Conservation (phyloP, 2,797 vertebrate genomes). For the Acipenser oxyrinchus region DNA sequence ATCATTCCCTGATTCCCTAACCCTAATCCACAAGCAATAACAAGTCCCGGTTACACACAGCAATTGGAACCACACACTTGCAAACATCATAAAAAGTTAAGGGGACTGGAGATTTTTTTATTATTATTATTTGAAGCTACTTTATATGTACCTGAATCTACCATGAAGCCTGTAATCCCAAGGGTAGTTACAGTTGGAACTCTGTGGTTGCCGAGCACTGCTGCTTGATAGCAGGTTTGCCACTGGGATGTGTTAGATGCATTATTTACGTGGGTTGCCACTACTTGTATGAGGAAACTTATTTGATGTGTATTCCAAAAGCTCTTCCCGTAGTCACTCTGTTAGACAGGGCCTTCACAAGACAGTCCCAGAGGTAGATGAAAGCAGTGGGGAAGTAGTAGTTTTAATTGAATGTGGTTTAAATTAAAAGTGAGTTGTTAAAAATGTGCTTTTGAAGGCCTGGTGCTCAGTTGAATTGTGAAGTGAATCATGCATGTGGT, state of each 20-base stretch:
- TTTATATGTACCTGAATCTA: conserved; percentile 19
- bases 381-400: background rate
- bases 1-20: too few relatives aligned
- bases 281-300: background rate
- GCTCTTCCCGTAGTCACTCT: background rate
- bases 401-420: background rate
- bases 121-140: conserved; percentile 28
- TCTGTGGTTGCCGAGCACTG: conserved; percentile 37
- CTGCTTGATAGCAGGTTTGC: conserved; percentile 21
- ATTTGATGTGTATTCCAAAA: background rate
- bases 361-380: background rate
- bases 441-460: background rate
- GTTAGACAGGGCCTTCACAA: background rate
- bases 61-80: too few relatives aligned
- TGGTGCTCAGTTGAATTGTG: background rate
- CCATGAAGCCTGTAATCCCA: conserved; percentile 19
- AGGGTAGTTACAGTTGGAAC: conserved; percentile 36
- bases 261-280: conserved; percentile 27
- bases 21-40: too few relatives aligned
- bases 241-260: conserved; percentile 23
- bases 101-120: conserved; percentile 8
- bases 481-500: too few relatives aligned
- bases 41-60: too few relatives aligned
- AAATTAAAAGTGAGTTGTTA: conserved; percentile 2
- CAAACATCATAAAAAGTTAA: too few relatives aligned